phyloP scores from a whole-genome alignment of 2,797 vertebrate species.

The Tapera naevia region DNA sequence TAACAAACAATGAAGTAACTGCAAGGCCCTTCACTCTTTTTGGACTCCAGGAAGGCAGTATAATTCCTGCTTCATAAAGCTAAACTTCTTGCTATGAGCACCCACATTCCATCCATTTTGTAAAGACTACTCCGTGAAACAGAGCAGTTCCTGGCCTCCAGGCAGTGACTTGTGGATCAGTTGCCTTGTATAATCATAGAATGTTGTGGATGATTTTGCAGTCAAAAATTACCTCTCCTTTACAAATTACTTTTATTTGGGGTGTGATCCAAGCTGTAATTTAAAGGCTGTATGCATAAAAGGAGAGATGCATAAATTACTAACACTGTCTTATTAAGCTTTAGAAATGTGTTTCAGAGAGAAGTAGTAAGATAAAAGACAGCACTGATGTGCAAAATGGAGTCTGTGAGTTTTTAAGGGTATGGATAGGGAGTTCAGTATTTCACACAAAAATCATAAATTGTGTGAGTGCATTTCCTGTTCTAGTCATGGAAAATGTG shows the following conservation, averaged over 20 bases:
- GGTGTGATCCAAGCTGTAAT: neutral
- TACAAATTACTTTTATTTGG: neutral
- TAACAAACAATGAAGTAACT: neutral
- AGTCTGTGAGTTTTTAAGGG: neutral
- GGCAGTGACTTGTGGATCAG: neutral
- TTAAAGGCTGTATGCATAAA: neutral
- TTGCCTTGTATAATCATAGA: neutral
- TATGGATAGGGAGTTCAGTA: neutral
- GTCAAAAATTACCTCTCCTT: neutral
- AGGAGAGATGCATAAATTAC: neutral
- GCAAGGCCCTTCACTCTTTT: neutral
- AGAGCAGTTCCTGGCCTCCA: neutral
- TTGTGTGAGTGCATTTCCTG: neutral
- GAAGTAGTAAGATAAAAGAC: neutral
- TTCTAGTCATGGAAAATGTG: neutral
- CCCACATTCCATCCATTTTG: neutral
- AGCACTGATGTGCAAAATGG: neutral
- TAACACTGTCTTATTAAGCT: neutral
- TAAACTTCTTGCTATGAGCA: neutral
- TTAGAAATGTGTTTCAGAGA: neutral
- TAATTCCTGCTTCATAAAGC: neutral
- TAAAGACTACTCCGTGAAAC: neutral
- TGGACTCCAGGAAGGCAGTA: neutral
- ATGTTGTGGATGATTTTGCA: neutral
- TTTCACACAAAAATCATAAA: neutral